A percentile compares a stretch with the other conserved stretches of the same genome.
Conservation (phyloP, 2,888 invertebrate genomes). For the Tachystola acroxantha region DNA sequence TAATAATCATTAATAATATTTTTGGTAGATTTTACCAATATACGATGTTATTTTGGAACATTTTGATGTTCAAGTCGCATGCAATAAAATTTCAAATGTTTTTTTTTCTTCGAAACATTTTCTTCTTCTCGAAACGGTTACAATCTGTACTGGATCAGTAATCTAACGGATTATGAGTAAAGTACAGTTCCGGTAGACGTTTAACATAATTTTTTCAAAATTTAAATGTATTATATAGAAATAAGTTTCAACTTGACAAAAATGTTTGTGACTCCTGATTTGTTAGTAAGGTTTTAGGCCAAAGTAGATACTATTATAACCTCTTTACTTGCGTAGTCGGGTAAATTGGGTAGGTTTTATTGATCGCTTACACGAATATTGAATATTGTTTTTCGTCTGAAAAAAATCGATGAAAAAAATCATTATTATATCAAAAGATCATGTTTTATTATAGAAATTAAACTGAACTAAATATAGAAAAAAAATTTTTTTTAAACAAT, state of each 20-base stretch:
- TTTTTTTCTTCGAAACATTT: neutral
- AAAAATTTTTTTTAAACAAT: too few relatives aligned
- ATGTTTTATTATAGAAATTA: too few relatives aligned
- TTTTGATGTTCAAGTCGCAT: neutral
- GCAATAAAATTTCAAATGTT: neutral
- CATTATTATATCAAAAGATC: too few relatives aligned
- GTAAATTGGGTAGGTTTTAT: too few relatives aligned
- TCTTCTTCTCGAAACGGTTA: constrained; percentile 28
- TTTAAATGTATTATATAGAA: constrained; percentile 7
- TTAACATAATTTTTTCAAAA: constrained; percentile 21
- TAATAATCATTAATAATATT: too few relatives aligned
- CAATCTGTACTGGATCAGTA: constrained; percentile 57
- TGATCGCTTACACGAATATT: too few relatives aligned
- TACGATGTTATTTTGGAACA: too few relatives aligned
- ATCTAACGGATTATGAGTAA: constrained; percentile 42
- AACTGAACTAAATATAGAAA: too few relatives aligned
- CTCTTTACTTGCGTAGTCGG: too few relatives aligned
- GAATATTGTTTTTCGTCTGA: too few relatives aligned
- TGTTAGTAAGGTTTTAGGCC: neutral
- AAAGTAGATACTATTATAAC: neutral
- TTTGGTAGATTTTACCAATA: too few relatives aligned
- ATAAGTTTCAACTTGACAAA: neutral
- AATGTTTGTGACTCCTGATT: neutral
- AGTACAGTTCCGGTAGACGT: constrained; percentile 53
- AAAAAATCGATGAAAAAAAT: too few relatives aligned